Conservation (phyloP, 2,888 invertebrate genomes). For the Dorcus parallelipipedus region DNA sequence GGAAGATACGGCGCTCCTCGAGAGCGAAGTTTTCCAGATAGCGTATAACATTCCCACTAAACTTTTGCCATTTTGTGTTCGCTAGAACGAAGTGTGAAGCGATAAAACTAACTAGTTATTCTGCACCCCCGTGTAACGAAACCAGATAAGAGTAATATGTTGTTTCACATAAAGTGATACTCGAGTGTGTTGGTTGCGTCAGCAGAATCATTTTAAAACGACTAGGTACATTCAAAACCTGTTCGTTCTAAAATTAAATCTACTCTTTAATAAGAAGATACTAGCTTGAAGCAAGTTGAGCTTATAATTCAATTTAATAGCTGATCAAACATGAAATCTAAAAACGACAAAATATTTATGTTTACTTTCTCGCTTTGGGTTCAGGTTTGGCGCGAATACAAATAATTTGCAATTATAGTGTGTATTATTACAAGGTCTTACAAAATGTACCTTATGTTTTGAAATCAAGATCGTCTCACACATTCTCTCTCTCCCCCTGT, state of each 20-base stretch:
- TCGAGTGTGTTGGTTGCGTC: conserved; percentile 1
- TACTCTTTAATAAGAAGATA: too few relatives aligned
- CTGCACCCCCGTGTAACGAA: conserved; percentile 26
- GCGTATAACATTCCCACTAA: conserved; percentile 26
- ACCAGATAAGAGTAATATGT: conserved; percentile 34
- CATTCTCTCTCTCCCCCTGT: background rate
- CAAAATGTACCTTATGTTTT: background rate
- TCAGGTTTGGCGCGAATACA: too few relatives aligned
- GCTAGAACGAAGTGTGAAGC: conserved; percentile 45
- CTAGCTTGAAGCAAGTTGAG: too few relatives aligned
- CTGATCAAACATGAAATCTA: too few relatives aligned
- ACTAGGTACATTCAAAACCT: too few relatives aligned
- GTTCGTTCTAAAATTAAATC: too few relatives aligned
- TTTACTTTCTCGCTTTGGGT: too few relatives aligned
- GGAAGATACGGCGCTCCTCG: conserved; percentile 16
- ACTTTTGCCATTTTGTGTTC: conserved; percentile 46
- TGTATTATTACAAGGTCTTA: too few relatives aligned
- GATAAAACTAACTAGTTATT: conserved; percentile 46
- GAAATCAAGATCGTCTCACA: background rate
- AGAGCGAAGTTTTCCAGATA: conserved; percentile 29
- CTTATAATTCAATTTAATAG: too few relatives aligned
- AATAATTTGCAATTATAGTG: too few relatives aligned
- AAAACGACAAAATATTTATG: too few relatives aligned
- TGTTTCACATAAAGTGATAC: conserved; percentile 28
- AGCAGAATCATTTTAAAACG: too few relatives aligned